A percentile compares a stretch with the other conserved stretches of the same genome.
Evolutionary conservation across 2,888 invertebrate genomes (phyloP).

Genomic region (Meteorus colon): DNA sequence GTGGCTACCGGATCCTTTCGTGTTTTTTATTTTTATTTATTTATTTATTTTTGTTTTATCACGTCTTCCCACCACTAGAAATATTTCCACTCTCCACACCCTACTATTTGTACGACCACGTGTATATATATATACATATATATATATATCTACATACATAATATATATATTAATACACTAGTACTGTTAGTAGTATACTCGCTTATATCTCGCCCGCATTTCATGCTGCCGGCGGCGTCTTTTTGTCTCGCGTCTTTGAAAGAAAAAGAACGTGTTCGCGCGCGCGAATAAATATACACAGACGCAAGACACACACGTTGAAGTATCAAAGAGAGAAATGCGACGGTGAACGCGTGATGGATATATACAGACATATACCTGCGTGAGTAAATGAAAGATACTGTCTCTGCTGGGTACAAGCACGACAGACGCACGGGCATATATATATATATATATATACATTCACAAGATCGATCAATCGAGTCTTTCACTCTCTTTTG

Average conservation of each 20-base stretch:
- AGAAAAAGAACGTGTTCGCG: constrained; percentile 13
- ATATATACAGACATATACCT: constrained; percentile 33
- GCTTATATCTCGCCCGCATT: not conserved
- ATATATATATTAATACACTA: not conserved
- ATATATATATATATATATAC: not conserved
- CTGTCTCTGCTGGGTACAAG: not conserved
- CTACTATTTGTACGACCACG: not conserved
- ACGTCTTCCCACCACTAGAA: constrained; percentile 15
- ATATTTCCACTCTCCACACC: not conserved
- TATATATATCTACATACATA: too few relatives aligned
- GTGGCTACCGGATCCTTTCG: not conserved
- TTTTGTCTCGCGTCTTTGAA: constrained; percentile 5
- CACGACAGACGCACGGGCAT: constrained; percentile 10
- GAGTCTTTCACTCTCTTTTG: constrained; percentile 36
- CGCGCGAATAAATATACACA: not conserved
- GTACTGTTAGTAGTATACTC: not conserved
- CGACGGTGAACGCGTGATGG: not conserved
- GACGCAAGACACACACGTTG: not conserved
- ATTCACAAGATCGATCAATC: constrained; percentile 36
- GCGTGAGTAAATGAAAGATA: constrained; percentile 40
- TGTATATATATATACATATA: not conserved
- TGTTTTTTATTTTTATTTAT: constrained; percentile 18
- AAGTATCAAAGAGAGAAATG: constrained; percentile 8
- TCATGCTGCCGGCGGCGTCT: not conserved
- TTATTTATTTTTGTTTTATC: constrained; percentile 13